Evolutionary conservation across 2,888 invertebrate genomes (phyloP).

Genomic region (Orthosia gracilis): DNA sequence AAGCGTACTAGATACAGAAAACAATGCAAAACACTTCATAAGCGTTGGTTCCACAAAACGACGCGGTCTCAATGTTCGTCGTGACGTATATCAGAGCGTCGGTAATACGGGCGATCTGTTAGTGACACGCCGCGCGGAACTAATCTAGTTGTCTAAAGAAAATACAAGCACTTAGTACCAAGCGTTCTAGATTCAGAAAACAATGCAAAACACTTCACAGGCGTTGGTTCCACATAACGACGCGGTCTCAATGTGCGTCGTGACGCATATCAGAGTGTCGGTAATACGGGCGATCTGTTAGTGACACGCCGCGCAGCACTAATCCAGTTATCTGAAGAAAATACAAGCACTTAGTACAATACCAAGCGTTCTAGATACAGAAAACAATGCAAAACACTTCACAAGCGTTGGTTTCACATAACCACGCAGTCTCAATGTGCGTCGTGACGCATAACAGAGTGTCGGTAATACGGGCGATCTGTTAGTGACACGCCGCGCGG

Average conservation of each 20-base stretch:
- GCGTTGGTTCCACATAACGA: background rate
- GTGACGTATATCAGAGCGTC: slow-evolving; percentile 29
- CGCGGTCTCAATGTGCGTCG: slow-evolving; percentile 16
- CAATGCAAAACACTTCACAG: background rate
- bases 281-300: slow-evolving; percentile 61
- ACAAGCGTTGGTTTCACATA: background rate
- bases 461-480: slow-evolving; percentile 57
- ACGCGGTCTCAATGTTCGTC: slow-evolving; percentile 13
- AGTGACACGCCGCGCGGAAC: slow-evolving; percentile 67
- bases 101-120: slow-evolving; percentile 59
- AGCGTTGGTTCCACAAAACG: slow-evolving; percentile 2
- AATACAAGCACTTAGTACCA: background rate
- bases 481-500: slow-evolving; percentile 72
- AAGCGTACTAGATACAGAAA: background rate
- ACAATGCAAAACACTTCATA: background rate
- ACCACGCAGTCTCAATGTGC: slow-evolving; percentile 2
- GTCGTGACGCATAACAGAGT: slow-evolving; percentile 45
- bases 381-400: slow-evolving; percentile 3
- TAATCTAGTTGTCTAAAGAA: slow-evolving; percentile 71
- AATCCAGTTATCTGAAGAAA: slow-evolving; percentile 70
- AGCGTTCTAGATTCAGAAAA: background rate
- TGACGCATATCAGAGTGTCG: slow-evolving; percentile 27
- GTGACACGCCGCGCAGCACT: slow-evolving; percentile 67
- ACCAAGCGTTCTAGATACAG: background rate
- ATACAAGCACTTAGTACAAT: background rate